Percentiles rank a stretch among this genome's conserved stretches.
Conservation (phyloP, 92 coral and sea anemone genomes). For the Heteractis magnifica region DNA sequence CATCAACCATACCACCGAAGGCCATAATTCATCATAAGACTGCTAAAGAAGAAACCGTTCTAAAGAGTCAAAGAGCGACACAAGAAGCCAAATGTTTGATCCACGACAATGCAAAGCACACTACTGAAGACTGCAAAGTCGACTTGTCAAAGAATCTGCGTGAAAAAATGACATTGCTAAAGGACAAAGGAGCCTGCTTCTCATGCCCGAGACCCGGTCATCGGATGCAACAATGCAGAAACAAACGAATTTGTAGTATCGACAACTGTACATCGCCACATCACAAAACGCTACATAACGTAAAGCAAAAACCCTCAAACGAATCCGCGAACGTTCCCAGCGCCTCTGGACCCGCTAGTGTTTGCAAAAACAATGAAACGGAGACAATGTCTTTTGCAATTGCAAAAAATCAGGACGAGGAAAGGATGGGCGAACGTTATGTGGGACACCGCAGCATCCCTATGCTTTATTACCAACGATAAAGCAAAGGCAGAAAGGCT, state of each 20-base stretch:
- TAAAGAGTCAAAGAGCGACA: too few relatives aligned
- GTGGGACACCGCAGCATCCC: slow-evolving; percentile 47
- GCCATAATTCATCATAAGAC: slow-evolving; percentile 22
- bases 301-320: background rate
- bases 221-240: slow-evolving; percentile 14
- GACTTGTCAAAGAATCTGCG: slow-evolving; percentile 22
- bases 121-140: slow-evolving; percentile 29
- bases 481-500: slow-evolving; percentile 22
- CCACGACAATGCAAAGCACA: slow-evolving; percentile 25
- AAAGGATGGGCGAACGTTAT: slow-evolving; percentile 31
- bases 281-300: slow-evolving; percentile 22
- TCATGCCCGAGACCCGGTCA: slow-evolving; percentile 32
- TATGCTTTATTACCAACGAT: slow-evolving; percentile 30
- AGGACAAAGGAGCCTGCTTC: slow-evolving; percentile 38
- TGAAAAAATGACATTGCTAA: slow-evolving; percentile 6
- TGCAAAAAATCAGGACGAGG: slow-evolving; percentile 15
- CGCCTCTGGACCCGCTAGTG: background rate
- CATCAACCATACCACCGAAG: background rate
- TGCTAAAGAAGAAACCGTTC: too few relatives aligned
- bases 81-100: slow-evolving; percentile 33
- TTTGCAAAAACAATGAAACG: background rate
- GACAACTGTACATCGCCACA: slow-evolving; percentile 26
- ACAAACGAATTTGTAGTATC: slow-evolving; percentile 7
- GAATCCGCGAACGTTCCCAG: too few relatives aligned
- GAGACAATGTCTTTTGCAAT: slow-evolving; percentile 15